A percentile compares a stretch with the other conserved stretches of the same genome.
These are phyloP conservation scores for Drosophila mauritiana DNA, from an alignment of 1,140 invertebrate species.

Conservation along the genomic window DNA sequence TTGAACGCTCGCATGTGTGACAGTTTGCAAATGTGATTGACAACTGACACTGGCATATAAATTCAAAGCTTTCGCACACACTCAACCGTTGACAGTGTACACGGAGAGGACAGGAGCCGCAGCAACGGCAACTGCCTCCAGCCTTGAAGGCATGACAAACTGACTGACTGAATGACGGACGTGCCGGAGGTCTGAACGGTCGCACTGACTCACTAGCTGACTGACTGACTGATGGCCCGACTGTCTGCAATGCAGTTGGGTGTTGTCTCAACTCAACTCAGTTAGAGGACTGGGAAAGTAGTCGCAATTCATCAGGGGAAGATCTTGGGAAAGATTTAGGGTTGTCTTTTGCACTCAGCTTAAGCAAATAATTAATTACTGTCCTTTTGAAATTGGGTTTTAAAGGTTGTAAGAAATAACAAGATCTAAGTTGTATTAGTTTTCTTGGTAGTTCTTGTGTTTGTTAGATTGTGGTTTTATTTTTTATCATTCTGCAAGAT, in stretches of 20 bases:
- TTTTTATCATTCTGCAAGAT: background rate
- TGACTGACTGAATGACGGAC: slow-evolving; percentile 42
- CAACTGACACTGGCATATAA: slow-evolving; percentile 82
- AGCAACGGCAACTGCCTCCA: slow-evolving; percentile 15
- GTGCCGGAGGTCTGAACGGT: slow-evolving; percentile 25
- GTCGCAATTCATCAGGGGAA: slow-evolving; percentile 37
- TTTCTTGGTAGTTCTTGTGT: no score
- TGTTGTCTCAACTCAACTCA: slow-evolving; percentile 39
- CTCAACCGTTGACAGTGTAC: slow-evolving; percentile 51
- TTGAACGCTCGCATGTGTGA: slow-evolving; percentile 68
- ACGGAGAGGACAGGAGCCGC: slow-evolving; percentile 26
- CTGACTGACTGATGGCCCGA: slow-evolving; percentile 52
- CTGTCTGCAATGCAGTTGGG: slow-evolving; percentile 55
- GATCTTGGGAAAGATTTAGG: slow-evolving; percentile 8
- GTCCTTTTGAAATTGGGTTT: background rate
- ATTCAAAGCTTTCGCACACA: slow-evolving; percentile 73
- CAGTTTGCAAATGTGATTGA: slow-evolving; percentile 83
- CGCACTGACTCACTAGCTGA: slow-evolving; percentile 24
- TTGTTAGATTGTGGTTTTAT: no score
- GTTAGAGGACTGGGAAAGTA: slow-evolving; percentile 32
- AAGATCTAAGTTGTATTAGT: no score
- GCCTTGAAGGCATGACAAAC: slow-evolving; percentile 61
- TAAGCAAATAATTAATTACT: no score
- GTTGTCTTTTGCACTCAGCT: background rate
- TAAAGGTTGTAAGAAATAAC: no score